phyloP scores from a whole-genome alignment of 2,888 invertebrate genomes.

The Silvanus unidentatus region DNA sequence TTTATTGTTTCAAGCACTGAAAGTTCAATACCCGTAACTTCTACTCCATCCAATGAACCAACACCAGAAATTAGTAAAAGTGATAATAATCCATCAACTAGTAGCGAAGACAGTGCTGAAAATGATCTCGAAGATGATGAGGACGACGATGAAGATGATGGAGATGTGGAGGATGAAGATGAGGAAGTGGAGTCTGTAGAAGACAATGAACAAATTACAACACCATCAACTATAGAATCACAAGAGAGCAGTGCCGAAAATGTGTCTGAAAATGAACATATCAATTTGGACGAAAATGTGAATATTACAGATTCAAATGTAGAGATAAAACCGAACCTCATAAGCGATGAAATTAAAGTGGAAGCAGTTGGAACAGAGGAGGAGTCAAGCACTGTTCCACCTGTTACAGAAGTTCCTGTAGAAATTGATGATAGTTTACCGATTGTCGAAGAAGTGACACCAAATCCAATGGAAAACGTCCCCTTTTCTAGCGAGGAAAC shows the following conservation, averaged over 20 bases:
- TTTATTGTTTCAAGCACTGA: constrained; percentile 27
- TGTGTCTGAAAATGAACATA: no score
- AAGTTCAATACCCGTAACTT: constrained; percentile 18
- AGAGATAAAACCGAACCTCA: no score
- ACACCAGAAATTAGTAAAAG: neutral
- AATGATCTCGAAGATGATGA: constrained; percentile 14
- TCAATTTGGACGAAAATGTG: no score
- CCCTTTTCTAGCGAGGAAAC: no score
- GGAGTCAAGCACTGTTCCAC: neutral
- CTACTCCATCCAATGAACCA: constrained; percentile 1
- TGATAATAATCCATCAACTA: neutral
- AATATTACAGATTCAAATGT: neutral
- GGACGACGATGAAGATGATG: constrained; percentile 27
- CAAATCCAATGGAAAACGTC: constrained; percentile 13
- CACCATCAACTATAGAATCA: neutral
- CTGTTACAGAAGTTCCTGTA: constrained; percentile 12
- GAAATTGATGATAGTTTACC: constrained; percentile 5
- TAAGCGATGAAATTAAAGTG: no score
- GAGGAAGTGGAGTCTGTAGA: constrained; percentile 21
- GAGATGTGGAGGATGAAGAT: constrained; percentile 29
- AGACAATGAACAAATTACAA: no score
- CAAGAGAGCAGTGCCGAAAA: neutral
- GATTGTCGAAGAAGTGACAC: constrained; percentile 15
- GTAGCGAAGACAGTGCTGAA: neutral
- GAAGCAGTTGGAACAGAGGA: constrained; percentile 2